A percentile compares a stretch with the other conserved stretches of the same genome.
phyloP scores from a whole-genome alignment of 2,797 vertebrate species.

The Pteronotus mesoamericanus region DNA sequence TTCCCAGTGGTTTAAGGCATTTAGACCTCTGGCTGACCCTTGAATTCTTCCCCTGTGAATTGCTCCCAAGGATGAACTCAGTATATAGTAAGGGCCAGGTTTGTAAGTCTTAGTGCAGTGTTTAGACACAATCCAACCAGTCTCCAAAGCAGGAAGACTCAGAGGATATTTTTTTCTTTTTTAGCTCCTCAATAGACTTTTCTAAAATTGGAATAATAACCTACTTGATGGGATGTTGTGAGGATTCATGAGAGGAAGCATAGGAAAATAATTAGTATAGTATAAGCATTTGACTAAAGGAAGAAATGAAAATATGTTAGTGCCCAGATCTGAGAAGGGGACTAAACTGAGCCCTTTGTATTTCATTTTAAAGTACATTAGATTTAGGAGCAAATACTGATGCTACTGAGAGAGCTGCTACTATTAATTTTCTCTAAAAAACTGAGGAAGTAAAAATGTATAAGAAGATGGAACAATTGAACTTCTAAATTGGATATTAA shows the following conservation, averaged over 20 bases:
- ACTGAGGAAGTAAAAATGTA: not conserved
- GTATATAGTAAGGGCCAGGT: not conserved
- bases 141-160: not conserved
- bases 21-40: not conserved
- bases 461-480: not conserved
- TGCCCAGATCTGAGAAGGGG: not conserved
- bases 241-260: not conserved
- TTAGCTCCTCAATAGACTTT: not conserved
- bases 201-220: not conserved
- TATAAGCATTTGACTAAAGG: not conserved
- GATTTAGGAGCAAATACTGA: not conserved
- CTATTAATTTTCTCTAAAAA: conserved; percentile 9
- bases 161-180: not conserved
- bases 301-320: not conserved
- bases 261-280: not conserved
- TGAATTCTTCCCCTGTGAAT: not conserved
- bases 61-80: not conserved
- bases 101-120: not conserved
- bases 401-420: not conserved
- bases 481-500: not conserved
- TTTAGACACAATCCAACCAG: not conserved
- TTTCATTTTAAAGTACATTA: conserved; percentile 9
- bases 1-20: not conserved
- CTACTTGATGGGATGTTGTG: not conserved
- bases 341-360: not conserved